Evolutionary conservation across 2,113 vertebrate genomes (phyloP).

Genomic region (Pseudorasbora parva): DNA sequence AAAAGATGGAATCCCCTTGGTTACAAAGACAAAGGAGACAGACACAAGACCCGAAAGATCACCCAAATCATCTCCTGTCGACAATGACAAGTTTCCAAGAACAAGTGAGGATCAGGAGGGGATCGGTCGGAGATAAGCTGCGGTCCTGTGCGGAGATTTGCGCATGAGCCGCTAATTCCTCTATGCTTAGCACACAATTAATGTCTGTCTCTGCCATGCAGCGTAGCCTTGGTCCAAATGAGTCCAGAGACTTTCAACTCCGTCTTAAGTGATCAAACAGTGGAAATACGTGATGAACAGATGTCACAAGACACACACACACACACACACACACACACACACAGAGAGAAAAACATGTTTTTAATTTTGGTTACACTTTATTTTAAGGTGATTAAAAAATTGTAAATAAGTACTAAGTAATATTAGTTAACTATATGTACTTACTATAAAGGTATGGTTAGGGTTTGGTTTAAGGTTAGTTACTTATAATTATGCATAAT

Average conservation of each 20-base stretch:
- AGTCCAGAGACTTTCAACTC: slow-evolving; percentile 59
- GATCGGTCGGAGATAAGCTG: slow-evolving; percentile 73
- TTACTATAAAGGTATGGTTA: no score
- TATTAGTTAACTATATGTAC: no score
- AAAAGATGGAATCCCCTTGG: slow-evolving; percentile 79
- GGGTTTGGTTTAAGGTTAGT: no score
- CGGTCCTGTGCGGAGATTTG: slow-evolving; percentile 68
- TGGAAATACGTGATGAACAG: slow-evolving; percentile 65
- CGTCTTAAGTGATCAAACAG: slow-evolving; percentile 70
- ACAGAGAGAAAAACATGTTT: no score
- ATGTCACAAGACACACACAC: slow-evolving; percentile 65
- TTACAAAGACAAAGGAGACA: slow-evolving; percentile 82
- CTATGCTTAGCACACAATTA: slow-evolving; percentile 77
- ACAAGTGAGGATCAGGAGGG: slow-evolving; percentile 75
- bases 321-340: no score
- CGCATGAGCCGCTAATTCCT: slow-evolving; percentile 76
- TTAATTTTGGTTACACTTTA: no score
- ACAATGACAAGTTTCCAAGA: slow-evolving; percentile 76
- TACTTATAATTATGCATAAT: no score
- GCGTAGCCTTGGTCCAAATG: slow-evolving; percentile 64
- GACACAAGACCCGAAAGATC: slow-evolving; percentile 76
- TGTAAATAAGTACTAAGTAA: no score
- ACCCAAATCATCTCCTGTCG: slow-evolving; percentile 74
- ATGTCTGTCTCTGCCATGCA: slow-evolving; percentile 72
- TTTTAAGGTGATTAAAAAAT: no score